These are phyloP conservation scores for Laterallus jamaicensis DNA, from an alignment of 2,113 vertebrate genomes.

Conservation along the genomic window DNA sequence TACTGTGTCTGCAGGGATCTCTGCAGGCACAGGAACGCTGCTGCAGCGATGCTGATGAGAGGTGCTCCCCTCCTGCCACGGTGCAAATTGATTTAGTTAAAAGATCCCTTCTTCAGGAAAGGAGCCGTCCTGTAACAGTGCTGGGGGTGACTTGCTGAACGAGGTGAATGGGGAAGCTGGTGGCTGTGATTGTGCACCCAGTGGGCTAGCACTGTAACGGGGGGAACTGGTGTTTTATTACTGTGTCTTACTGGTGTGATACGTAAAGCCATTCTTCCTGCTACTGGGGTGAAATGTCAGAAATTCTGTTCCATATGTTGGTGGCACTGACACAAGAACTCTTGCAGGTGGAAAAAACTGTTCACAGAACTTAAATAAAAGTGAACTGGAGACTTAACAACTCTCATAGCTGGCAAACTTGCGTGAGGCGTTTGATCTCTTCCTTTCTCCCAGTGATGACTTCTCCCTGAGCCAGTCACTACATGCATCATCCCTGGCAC, in stretches of 20 bases:
- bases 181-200: background rate
- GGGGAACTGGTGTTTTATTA: background rate
- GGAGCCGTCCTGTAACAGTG: background rate
- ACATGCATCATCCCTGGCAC: background rate
- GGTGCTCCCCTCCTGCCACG: background rate
- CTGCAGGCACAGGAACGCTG: background rate
- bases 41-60: background rate
- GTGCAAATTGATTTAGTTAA: background rate
- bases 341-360: conserved; percentile 23
- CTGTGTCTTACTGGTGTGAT: background rate
- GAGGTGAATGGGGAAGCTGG: background rate
- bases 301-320: background rate
- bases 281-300: background rate
- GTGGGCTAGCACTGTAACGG: background rate
- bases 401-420: background rate
- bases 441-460: background rate
- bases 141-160: accelerated
- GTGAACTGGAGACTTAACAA: conserved; percentile 6
- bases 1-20: background rate
- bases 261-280: background rate
- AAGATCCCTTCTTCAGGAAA: background rate
- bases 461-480: background rate
- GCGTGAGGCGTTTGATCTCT: background rate
- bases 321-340: background rate
- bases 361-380: conserved; percentile 53